Conservation (phyloP, 2,113 vertebrate species). For the Zootoca vivipara region DNA sequence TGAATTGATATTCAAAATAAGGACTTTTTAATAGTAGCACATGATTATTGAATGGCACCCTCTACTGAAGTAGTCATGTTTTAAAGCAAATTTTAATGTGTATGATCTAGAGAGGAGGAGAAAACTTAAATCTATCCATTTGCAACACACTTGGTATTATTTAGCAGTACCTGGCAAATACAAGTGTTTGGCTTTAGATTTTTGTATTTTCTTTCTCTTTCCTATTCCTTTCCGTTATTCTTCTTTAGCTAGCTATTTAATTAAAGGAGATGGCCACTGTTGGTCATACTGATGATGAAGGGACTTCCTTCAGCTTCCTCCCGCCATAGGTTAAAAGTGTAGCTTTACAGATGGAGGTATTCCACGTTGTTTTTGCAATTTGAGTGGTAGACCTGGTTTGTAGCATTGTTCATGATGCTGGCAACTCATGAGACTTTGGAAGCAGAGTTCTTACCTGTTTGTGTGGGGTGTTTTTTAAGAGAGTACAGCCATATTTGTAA, state of each 20-base stretch:
- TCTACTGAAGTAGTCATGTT: constrained; percentile 43
- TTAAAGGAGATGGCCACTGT: constrained; percentile 34
- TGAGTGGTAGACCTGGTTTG: constrained; percentile 30
- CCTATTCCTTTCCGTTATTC: constrained; percentile 60
- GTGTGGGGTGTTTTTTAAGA: not conserved
- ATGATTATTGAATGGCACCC: constrained; percentile 39
- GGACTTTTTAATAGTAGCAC: constrained; percentile 16
- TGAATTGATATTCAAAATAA: constrained; percentile 15
- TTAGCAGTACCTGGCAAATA: not conserved
- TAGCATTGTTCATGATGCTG: constrained; percentile 71
- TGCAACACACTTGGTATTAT: not conserved
- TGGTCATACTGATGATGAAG: constrained; percentile 47
- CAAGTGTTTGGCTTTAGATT: constrained; percentile 28
- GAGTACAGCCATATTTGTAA: not conserved
- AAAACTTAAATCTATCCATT: not conserved
- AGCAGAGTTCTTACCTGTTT: constrained; percentile 29
- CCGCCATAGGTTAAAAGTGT: constrained; percentile 34
- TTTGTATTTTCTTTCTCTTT: constrained; percentile 40
- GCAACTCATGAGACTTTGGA: constrained; percentile 51
- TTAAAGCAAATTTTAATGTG: constrained; percentile 47
- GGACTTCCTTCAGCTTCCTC: constrained; percentile 40
- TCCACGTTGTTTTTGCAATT: constrained; percentile 44
- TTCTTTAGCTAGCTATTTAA: constrained; percentile 45
- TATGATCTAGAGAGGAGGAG: not conserved
- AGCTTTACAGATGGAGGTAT: constrained; percentile 75